These are phyloP conservation scores for Irena cyanogastra DNA, from an alignment of 2,113 vertebrate genomes.

Conservation along the genomic window DNA sequence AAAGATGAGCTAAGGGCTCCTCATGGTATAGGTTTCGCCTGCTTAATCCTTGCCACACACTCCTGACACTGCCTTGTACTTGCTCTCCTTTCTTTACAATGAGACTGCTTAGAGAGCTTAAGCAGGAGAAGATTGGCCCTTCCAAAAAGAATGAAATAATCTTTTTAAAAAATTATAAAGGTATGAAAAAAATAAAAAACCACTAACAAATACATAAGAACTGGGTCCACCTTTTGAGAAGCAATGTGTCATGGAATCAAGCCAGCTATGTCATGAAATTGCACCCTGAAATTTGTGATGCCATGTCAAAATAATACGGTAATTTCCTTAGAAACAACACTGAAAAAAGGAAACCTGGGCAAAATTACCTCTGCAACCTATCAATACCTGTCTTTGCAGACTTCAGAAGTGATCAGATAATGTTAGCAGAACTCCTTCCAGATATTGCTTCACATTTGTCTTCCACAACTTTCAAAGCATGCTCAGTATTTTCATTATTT, in stretches of 20 bases:
- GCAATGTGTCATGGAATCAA: background rate
- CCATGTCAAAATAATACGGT: background rate
- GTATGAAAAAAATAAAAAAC: accelerated
- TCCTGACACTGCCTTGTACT: background rate
- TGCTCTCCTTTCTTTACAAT: background rate
- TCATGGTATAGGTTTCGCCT: background rate
- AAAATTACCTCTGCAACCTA: conserved; percentile 12
- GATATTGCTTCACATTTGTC: background rate
- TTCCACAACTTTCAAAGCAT: background rate
- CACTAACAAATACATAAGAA: background rate
- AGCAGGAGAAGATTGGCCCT: background rate
- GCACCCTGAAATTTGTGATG: background rate
- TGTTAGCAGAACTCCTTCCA: background rate
- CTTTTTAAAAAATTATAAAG: background rate
- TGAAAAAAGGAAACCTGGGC: background rate
- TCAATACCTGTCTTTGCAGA: background rate
- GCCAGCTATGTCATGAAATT: background rate
- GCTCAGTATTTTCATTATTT: background rate
- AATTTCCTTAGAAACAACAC: background rate
- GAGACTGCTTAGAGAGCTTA: background rate
- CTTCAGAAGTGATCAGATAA: background rate
- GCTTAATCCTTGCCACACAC: background rate
- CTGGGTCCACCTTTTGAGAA: background rate
- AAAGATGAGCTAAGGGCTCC: background rate
- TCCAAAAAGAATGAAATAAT: background rate